Conservation (phyloP, 64 coral and sea anemone species). For the Montipora sp. region DNA sequence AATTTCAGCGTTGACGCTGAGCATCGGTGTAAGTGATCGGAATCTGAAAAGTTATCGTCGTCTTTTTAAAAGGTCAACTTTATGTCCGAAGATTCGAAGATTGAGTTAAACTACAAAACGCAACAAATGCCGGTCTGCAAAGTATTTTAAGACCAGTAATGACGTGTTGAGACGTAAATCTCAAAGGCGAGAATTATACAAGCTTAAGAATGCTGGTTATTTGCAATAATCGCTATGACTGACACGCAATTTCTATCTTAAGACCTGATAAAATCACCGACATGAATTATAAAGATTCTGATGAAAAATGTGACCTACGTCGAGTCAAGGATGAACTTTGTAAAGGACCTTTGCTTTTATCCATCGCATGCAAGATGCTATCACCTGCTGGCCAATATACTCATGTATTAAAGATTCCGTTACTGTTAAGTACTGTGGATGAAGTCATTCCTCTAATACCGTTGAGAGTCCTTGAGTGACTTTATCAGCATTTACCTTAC, state of each 20-base stretch:
- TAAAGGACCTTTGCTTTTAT: too few relatives aligned
- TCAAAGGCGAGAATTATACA: neutral
- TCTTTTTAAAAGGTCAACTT: neutral
- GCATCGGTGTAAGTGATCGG: neutral
- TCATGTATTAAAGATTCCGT: neutral
- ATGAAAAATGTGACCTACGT: neutral
- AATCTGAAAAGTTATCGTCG: neutral
- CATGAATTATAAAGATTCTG: neutral
- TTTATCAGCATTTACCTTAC: neutral
- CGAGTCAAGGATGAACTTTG: neutral
- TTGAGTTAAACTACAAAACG: neutral
- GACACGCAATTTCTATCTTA: neutral
- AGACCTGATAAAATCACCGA: constrained; percentile 12
- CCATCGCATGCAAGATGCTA: neutral
- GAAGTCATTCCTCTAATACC: neutral
- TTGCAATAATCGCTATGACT: neutral
- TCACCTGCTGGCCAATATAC: neutral
- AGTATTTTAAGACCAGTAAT: neutral
- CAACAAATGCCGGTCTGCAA: neutral
- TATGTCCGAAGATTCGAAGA: neutral
- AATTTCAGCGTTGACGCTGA: neutral
- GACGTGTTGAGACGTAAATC: neutral
- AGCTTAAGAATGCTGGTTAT: constrained; percentile 24
- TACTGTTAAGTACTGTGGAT: neutral
- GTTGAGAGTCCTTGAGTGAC: neutral